Base-by-base conservation (phyloP, 2,888 invertebrate species). In the Mesopsocus fuscifrons region DNA sequence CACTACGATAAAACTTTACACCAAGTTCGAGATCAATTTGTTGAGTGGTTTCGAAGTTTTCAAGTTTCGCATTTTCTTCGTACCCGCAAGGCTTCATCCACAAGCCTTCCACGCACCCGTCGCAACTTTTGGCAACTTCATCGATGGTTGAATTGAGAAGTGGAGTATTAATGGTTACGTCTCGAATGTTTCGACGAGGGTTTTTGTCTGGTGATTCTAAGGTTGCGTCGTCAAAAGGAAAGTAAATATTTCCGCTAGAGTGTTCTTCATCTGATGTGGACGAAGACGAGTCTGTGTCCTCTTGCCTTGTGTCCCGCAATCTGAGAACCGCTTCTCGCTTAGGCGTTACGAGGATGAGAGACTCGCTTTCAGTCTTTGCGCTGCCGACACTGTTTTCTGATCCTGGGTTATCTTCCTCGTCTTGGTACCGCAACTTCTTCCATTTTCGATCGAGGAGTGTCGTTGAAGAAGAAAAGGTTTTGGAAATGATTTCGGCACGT, bases 361-460 rank as follows among this genome's bases (percentile, higher is more conserved):
- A 58, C 44, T 52, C 54, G 8, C 21, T 41, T 23, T 34, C 40
- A 16, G 42, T 18, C 6, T 23, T 22, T 40, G 54, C 54, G 30
- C 51, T 49, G 31, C 46, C 47, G 16, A 49, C 49, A 15, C 50
- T 48, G 34, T 45, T 52, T n/a, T 47, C 49, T 23, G 48, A 50
- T 32, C 58, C 57, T 34, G 51, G 52, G 31, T 55, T 57, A 43
- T 53, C 53, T 20, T 57, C 57, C 34, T 49, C 53, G 47, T 49
- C 48, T 41, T 49, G 46, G 21, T 52, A 48, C n/a, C 49, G 43
- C 13, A 59, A 49, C 26, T 56, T 54, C 32, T 57, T 52, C 62
- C 63, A 64, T 49, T 61, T 63, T 23, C 57, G 53, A 44, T 63
- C 64, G 8, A 62, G 49, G 26, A 65, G 51, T 13, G 60, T 60